These are phyloP conservation scores for Ptyas mucosa DNA, from an alignment of 2,113 vertebrate genomes.

Conservation along the genomic window DNA sequence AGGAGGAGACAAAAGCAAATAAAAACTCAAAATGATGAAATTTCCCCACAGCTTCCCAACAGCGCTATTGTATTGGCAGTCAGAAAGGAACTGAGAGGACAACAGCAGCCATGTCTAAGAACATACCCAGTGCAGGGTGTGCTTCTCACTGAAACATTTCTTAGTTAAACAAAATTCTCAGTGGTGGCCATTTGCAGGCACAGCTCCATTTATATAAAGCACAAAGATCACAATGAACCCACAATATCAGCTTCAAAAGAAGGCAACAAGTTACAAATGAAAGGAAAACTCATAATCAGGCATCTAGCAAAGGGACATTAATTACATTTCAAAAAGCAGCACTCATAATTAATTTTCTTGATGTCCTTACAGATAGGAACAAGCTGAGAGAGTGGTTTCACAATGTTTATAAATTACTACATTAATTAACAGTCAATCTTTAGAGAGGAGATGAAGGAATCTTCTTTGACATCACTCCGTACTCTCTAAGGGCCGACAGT, in stretches of 20 bases:
- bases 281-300: constrained; percentile 4
- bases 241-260: background rate
- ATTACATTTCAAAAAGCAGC: constrained; percentile 44
- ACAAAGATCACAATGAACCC: background rate
- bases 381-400: constrained; percentile 37
- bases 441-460: constrained; percentile 53
- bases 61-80: background rate
- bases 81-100: background rate
- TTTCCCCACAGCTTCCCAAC: background rate
- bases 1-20: background rate
- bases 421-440: constrained; percentile 59
- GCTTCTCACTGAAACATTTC: background rate
- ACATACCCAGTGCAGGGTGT: background rate
- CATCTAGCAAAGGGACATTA: constrained; percentile 44
- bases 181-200: background rate
- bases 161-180: background rate
- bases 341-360: constrained; percentile 41
- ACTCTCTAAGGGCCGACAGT: constrained; percentile 30
- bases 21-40: background rate
- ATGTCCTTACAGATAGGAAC: constrained; percentile 47
- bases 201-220: background rate
- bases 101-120: background rate
- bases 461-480: constrained; percentile 20
- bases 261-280: background rate
- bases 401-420: constrained; percentile 46